Base-by-base conservation (phyloP, 2,113 vertebrate genomes). In the Ammodramus savannarum region DNA sequence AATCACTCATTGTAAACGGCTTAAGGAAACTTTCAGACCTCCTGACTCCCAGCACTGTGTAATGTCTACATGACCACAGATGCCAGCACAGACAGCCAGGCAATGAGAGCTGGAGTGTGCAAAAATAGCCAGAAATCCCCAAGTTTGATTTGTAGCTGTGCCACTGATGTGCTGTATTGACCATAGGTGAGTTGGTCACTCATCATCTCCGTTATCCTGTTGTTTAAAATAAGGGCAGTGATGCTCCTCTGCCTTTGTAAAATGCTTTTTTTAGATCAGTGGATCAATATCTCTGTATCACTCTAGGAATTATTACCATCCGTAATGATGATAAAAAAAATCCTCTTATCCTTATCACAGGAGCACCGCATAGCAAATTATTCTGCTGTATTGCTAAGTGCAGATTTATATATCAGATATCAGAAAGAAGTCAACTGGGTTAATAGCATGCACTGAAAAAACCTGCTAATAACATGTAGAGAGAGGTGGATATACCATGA, bases 21-120 rank as follows among this genome's bases (percentile, higher is more conserved):
- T 97, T 96, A 95, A 90, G 85, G 94, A 93, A 96, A 95, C 59
- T 95, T 94, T 90, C 90, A 73, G 95, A 78, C 90, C 77, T 93
- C 72, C 90, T 78, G 93, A 90, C 72, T 95, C 61, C 23, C 43
- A 63, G 85, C n/a, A 7, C 87, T 93, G 0, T 62, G 75, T 73
- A 83, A 69, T 38, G 68, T 44, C 82, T 93, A 29, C 46, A 7
- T 29, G 79, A 27, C 89, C 71, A 29, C 59, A 59, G 75, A 85
- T 85, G 46, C 87, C 67, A 93, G 21, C 55, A 62, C 58, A 62
- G 46, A 55, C 54, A 66, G 59, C 38, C 49, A 10, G 8, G 52
- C 31, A 23, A 2, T 32, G 16, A 20, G 72, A 73, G 63, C 49
- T 82, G 52, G 39, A 72, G 54, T 16, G 32, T 49, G 38, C 75